Evolutionary conservation across 1,140 invertebrate genomes (phyloP), one percentile per base, ranked within the genome.

Genomic region (Papilio dardanus): DNA sequence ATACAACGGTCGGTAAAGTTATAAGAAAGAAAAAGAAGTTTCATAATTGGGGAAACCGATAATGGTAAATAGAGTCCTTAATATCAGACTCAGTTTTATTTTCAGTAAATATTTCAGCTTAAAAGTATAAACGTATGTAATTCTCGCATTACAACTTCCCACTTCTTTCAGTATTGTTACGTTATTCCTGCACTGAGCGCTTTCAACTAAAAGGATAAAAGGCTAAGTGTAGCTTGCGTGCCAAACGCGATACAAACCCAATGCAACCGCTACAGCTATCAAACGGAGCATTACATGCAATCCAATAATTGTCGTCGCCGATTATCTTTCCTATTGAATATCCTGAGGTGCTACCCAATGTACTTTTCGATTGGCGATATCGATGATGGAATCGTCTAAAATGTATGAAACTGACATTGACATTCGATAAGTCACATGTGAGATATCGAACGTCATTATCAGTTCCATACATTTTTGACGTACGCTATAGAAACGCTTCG

Each of bases 261-360:
- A 33, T 65, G 62, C 62, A 31, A 30, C 62, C 62, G 16, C 28
- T n/a, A 31, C 62, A 5, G 28, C 62, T 4, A 65, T 65, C 16
- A 65, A 65, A 65, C 30, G 62, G 12, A n/a, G 30, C 62, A 65
- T 65, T 65, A 65, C 62, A 31, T 65, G 30, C 62, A 65, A 31
- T 31, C 62, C 28, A 65, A 65, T 31, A 33, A 65, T 65, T 65
- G 24, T 16, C 30, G 62, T 65, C 50, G 62, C 12, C 16, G 62
- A 7, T 65, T 31, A 31, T 31, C 30, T 65, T 65, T 19, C 12
- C 50, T 14, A 24, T 24, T 14, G 0, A 21, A 54, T 24, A 24
- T 6, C 3, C n/a, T 50, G 6, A 50, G 3, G 7, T 2, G 31
- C 7, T 33, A 2, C 31, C 7, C 31, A 6, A 2, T 33, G n/a